Base-by-base conservation (phyloP, 2,888 invertebrate species). In the Doris montereyensis region DNA sequence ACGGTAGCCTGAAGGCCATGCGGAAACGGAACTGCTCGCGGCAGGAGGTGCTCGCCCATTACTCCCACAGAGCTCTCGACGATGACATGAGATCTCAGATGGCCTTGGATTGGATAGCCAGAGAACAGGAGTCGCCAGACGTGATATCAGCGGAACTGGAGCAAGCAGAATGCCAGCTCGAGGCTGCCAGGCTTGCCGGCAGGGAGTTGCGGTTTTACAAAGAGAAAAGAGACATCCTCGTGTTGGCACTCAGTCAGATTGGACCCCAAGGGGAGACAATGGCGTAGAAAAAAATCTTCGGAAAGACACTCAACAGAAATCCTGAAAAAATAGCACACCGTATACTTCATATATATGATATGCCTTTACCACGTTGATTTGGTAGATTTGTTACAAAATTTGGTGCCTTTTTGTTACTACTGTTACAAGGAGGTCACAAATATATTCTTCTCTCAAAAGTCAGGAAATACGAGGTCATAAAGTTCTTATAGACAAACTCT, bases 1-100 rank as follows among this genome's bases (percentile, higher is more conserved):
- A 97, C 91, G 97, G 97, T n/a, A 97, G 96, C 85, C 92, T 97
- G 86, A 96, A 97, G 87, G 97, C 97, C 67, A 97, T 97, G 97
- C 93, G 97, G 70, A 97, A 97, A 92, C 94, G 97, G 67, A 97
- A 97, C 91, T 97, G 97, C 92, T 97, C 97, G 81, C 93, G 97
- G 85, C 97, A 97, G 91, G 97, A 97, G 89, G 82, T 82, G 8
- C 72, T 82, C 26, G 82, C 82, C 24, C 82, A 82, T 62, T 82
- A 82, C 58, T 82, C 82, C 13, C 80, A 82, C 35, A 94, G 97
- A 30, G 96, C 96, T 60, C 93, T 97, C 32, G 97, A 97, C 89
- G 97, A 97, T 89, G 97, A 97, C 90, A 97, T 97, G 97, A 94
- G 97, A 82, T 96, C 97, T 81, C 91, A 91, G 92, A 97, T 97